Base-by-base conservation (phyloP, 2,888 invertebrate species). In the Tricholauxania praeusta region DNA sequence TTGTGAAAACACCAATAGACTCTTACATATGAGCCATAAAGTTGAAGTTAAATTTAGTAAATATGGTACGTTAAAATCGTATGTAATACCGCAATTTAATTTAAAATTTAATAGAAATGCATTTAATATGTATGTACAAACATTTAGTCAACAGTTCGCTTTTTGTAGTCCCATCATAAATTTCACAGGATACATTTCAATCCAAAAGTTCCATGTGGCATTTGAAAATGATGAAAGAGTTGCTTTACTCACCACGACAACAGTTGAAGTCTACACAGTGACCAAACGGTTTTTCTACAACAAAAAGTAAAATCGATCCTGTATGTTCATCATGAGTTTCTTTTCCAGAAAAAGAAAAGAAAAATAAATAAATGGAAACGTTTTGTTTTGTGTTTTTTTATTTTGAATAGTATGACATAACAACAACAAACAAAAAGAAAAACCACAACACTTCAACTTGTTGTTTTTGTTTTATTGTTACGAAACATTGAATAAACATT, bases 401-500 rank as follows among this genome's bases (percentile, higher is more conserved):
- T 48, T 63, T 48, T 12, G 39, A 48, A 63, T 12, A 39, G 17
- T 63, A 17, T 19, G 48, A 17, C 63, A 63, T 47, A 19, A 63
- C n/a, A 47, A 47, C 6, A 15, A 17, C 19, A 63, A 63, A 53
- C 3, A 53, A n/a, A 10, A 53, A 7, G 1, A 53, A 53, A 53
- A 17, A 53, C 15, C 17, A 53, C 17, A 53, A 53, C n/a, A 53
- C 15, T 53, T 14, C 14, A 17, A 53, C 5, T 17, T 53, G n/a
- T 53, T 53, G 53, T 17, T 53, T 8, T 64, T 64, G 64, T 64
- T 19, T 28, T 49, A 28, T 64, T 6, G 51, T 51, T 28, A 39
- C 15, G 28, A 19, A 51, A 39, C 51, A 39, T 64, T 64, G 51
- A 22, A 64, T 64, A 64, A 64, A 64, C 64, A 64, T 64, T 64